Conservation (phyloP, 2,888 invertebrate genomes). For the Pterobdella sp. region DNA sequence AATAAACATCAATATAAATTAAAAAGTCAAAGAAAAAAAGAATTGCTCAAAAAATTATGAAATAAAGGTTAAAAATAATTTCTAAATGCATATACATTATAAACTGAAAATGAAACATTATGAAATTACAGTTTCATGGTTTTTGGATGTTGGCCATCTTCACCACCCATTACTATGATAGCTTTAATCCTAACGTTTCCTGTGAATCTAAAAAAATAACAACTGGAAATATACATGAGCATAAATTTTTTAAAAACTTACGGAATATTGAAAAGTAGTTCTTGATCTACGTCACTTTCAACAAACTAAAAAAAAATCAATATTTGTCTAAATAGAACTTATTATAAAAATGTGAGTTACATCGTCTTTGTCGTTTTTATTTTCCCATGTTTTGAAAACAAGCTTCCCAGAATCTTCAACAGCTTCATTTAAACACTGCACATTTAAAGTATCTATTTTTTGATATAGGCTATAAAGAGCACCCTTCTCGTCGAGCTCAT, state of each 20-base stretch:
- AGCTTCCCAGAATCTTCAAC: slow-evolving; percentile 75
- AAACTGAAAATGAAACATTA: too few relatives aligned
- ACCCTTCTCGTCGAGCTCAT: slow-evolving; percentile 58
- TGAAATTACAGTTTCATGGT: slow-evolving; percentile 75
- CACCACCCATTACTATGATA: slow-evolving; percentile 80
- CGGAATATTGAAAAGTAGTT: slow-evolving; percentile 90
- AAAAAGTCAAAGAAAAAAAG: too few relatives aligned
- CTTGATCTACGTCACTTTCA: slow-evolving; percentile 90
- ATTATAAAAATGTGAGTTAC: slow-evolving; percentile 53
- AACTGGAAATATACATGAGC: too few relatives aligned
- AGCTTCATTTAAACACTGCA: slow-evolving; percentile 83
- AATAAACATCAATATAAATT: too few relatives aligned
- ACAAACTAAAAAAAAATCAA: slow-evolving; percentile 64
- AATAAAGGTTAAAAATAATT: too few relatives aligned
- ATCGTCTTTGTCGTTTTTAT: slow-evolving; percentile 66
- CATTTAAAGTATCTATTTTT: slow-evolving; percentile 77
- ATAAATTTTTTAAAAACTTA: slow-evolving; percentile 50
- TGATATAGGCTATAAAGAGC: slow-evolving; percentile 73
- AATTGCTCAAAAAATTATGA: too few relatives aligned
- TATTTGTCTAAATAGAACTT: neutral
- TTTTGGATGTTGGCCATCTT: slow-evolving; percentile 74
- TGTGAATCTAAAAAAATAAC: slow-evolving; percentile 63
- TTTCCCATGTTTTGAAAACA: slow-evolving; percentile 86
- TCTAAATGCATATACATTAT: too few relatives aligned
- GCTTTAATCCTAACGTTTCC: slow-evolving; percentile 92